A percentile compares a stretch with the other conserved stretches of the same genome.
Conservation (phyloP, 2,113 vertebrate species). For the Microcebus lehilahytsara region DNA sequence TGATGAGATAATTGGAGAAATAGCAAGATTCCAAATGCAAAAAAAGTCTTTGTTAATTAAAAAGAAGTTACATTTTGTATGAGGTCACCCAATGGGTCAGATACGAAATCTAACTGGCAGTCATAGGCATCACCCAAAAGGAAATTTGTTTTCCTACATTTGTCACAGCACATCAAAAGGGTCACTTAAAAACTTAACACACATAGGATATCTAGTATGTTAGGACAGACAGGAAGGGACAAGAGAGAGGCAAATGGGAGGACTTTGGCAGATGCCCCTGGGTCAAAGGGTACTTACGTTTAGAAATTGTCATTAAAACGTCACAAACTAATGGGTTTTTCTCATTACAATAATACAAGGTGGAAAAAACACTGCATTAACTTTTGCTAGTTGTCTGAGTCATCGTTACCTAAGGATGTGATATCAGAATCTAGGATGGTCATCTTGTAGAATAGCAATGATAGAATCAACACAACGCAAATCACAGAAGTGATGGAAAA, state of each 20-base stretch:
- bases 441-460: neutral
- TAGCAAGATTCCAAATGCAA: neutral
- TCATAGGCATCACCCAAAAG: neutral
- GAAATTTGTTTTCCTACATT: neutral
- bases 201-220: neutral
- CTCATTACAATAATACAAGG: neutral
- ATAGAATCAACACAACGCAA: neutral
- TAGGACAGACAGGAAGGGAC: rapidly evolving
- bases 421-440: neutral
- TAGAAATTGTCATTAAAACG: neutral
- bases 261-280: neutral
- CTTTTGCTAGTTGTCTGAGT: neutral
- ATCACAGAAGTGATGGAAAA: neutral
- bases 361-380: neutral
- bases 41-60: neutral
- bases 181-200: neutral
- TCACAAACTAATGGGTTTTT: neutral
- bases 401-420: neutral
- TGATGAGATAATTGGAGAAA: neutral
- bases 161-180: neutral
- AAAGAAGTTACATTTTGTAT: neutral
- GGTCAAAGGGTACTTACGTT: neutral
- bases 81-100: neutral
- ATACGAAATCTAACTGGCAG: neutral
- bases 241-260: neutral